Percentiles rank a stretch among this genome's conserved stretches.
phyloP scores from a whole-genome alignment of 1,140 invertebrate species.

The Polypedilum vanderplanki region DNA sequence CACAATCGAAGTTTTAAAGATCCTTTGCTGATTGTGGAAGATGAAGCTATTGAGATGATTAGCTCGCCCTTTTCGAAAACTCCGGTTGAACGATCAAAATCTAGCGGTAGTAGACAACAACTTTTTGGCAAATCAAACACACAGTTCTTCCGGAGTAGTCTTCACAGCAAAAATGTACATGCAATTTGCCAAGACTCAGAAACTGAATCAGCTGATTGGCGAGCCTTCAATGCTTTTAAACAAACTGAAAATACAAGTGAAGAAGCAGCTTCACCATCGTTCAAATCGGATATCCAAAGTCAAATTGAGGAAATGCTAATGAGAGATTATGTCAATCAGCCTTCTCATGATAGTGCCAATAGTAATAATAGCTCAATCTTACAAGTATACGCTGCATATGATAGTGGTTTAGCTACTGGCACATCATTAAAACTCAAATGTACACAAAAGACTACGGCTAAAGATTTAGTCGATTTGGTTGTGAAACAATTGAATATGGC shows the following conservation, averaged over 20 bases:
- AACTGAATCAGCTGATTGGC: conserved; percentile 20
- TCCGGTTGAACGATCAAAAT: conserved; percentile 20
- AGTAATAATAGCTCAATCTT: conserved; percentile 35
- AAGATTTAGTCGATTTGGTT: conserved; percentile 89
- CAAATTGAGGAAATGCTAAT: conserved; percentile 24
- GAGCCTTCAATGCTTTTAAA: not conserved
- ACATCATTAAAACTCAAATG: conserved; percentile 90
- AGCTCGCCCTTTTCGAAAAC: not conserved
- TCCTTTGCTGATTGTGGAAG: conserved; percentile 28
- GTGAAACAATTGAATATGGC: conserved; percentile 92
- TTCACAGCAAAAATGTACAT: conserved; percentile 25
- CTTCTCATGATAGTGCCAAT: not conserved
- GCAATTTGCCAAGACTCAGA: conserved; percentile 24
- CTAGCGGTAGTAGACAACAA: conserved; percentile 4
- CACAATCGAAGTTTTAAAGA: conserved; percentile 20
- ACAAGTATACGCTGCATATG: conserved; percentile 91
- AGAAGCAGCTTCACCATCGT: not conserved
- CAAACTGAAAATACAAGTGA: conserved; percentile 1
- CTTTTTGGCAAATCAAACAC: not conserved
- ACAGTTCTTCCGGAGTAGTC: conserved; percentile 6
- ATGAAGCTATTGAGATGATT: conserved; percentile 10
- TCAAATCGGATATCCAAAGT: conserved; percentile 15
- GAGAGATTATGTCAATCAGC: conserved; percentile 7
- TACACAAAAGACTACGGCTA: conserved; percentile 78
- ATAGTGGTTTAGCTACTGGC: conserved; percentile 83